A percentile compares a stretch with the other conserved stretches of the same genome.
These are phyloP conservation scores for Sebastes itinus DNA, from an alignment of 2,797 vertebrate genomes.

Conservation along the genomic window DNA sequence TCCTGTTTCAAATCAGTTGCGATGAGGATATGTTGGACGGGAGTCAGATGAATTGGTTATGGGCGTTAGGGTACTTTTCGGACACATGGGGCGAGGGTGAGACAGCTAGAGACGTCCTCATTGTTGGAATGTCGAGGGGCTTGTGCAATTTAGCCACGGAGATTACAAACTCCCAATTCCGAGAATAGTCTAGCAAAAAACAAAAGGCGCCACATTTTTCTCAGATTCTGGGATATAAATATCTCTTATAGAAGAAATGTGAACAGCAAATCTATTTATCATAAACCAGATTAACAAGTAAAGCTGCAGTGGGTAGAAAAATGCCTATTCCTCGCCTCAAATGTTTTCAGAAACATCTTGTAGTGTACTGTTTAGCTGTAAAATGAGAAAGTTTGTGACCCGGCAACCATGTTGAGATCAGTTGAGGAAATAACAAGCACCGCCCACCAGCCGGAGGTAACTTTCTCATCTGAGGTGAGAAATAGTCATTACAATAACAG, in stretches of 20 bases:
- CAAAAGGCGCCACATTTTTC: conserved; percentile 28
- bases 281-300: background rate
- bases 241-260: conserved; percentile 37
- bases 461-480: no score
- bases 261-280: conserved; percentile 48
- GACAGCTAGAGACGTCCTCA: conserved; percentile 79
- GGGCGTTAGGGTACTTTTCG: conserved; percentile 71
- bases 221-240: conserved; percentile 65
- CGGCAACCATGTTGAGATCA: no score
- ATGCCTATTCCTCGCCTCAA: accelerated
- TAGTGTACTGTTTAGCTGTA: no score
- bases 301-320: background rate
- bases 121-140: conserved; percentile 80
- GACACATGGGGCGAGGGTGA: conserved; percentile 76
- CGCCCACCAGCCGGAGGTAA: no score
- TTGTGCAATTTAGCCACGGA: conserved; percentile 74
- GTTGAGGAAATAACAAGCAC: no score
- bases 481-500: no score
- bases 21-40: conserved; percentile 83
- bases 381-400: no score
- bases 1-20: conserved; percentile 86
- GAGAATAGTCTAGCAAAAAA: conserved; percentile 47
- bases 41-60: conserved; percentile 81
- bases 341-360: no score
- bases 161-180: conserved; percentile 59